Conservation (phyloP, 2,888 invertebrate genomes). For the Alsophila aescularia region DNA sequence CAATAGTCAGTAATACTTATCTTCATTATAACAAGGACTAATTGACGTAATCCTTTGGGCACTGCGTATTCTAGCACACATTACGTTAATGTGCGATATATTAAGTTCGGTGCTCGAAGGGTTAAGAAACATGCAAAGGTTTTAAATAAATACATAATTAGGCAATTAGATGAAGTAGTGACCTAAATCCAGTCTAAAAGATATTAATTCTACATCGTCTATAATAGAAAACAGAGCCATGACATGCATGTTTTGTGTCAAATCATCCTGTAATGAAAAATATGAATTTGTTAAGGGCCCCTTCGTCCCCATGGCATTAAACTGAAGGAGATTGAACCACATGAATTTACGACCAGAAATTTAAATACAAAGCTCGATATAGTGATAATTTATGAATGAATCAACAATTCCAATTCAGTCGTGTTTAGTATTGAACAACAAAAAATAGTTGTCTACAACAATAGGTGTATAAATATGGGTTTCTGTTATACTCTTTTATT, state of each 20-base stretch:
- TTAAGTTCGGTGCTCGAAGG: too few species aligned
- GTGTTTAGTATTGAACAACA: constrained; percentile 67
- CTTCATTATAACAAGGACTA: too few species aligned
- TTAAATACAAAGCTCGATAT: constrained; percentile 77
- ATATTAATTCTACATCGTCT: constrained; percentile 50
- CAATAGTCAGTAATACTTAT: too few species aligned
- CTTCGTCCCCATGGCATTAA: constrained; percentile 58
- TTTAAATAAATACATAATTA: not conserved
- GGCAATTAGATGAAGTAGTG: not conserved
- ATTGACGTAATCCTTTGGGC: too few species aligned
- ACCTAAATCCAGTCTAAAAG: constrained; percentile 38
- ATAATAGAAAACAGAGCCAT: constrained; percentile 66
- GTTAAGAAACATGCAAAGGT: not conserved
- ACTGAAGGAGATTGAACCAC: constrained; percentile 57
- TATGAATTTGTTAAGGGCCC: constrained; percentile 64
- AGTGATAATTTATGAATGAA: constrained; percentile 80
- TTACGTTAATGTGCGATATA: too few species aligned
- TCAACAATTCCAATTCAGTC: constrained; percentile 66
- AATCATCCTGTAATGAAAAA: constrained; percentile 76
- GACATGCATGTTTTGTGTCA: constrained; percentile 72
- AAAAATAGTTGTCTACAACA: constrained; percentile 70
- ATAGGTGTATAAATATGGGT: constrained; percentile 78
- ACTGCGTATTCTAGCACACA: too few species aligned
- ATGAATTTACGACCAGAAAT: constrained; percentile 63
- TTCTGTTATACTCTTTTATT: constrained; percentile 64